A percentile compares a stretch with the other conserved stretches of the same genome.
These are phyloP conservation scores for Ennomos fuscantarius DNA, from an alignment of 2,888 invertebrate genomes.

Conservation along the genomic window DNA sequence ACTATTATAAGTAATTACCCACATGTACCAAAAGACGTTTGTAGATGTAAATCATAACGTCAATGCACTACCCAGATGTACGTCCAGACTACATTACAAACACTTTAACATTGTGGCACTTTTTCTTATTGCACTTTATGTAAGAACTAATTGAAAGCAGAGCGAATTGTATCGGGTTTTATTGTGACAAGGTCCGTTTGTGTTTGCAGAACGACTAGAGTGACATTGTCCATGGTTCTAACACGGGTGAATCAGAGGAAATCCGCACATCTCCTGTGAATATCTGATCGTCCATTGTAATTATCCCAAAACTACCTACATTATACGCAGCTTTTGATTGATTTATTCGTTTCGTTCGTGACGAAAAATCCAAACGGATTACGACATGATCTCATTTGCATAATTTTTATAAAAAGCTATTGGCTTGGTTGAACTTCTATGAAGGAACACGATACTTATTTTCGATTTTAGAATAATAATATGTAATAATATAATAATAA, in stretches of 20 bases:
- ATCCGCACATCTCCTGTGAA: slow-evolving; percentile 65
- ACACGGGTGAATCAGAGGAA: slow-evolving; percentile 64
- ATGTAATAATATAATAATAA: too few relatives aligned
- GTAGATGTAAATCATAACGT: slow-evolving; percentile 23
- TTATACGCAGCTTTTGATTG: not conserved
- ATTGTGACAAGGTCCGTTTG: slow-evolving; percentile 3
- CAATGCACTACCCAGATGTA: slow-evolving; percentile 44
- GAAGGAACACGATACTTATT: too few relatives aligned
- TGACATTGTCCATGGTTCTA: slow-evolving; percentile 31
- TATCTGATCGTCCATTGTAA: slow-evolving; percentile 64
- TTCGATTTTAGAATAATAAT: too few relatives aligned
- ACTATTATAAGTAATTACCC: slow-evolving; percentile 1
- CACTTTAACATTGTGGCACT: not conserved
- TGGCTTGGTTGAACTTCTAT: too few relatives aligned
- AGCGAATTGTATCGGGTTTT: not conserved
- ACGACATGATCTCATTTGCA: too few relatives aligned
- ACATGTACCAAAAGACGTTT: slow-evolving; percentile 10
- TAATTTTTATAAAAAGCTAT: too few relatives aligned
- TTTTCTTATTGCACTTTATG: not conserved
- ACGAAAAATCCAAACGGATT: too few relatives aligned
- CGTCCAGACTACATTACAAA: slow-evolving; percentile 22
- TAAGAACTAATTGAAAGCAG: not conserved
- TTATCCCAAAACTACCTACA: slow-evolving; percentile 14
- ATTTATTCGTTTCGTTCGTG: too few relatives aligned
- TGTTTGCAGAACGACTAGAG: slow-evolving; percentile 4